A percentile compares a stretch with the other conserved stretches of the same genome.
Evolutionary conservation across 2,113 vertebrate genomes (phyloP).

Genomic region (Ageneiosus marmoratus): DNA sequence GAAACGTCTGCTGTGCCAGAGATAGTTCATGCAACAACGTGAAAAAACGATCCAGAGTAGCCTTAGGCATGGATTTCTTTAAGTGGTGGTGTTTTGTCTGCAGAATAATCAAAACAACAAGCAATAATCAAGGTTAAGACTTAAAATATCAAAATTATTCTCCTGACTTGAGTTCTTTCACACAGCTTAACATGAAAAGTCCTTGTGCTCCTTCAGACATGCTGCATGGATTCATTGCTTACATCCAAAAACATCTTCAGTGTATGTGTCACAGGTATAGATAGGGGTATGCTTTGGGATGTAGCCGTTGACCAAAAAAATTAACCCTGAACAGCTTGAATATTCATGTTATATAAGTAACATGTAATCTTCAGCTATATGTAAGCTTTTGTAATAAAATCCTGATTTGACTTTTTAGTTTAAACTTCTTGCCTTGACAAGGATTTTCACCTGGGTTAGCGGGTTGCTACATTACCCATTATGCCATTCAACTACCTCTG

Average conservation of each 20-base stretch:
- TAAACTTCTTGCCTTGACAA: neutral
- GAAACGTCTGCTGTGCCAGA: conserved; percentile 2
- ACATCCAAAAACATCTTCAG: neutral
- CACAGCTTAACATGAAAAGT: neutral
- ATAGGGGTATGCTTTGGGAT: neutral
- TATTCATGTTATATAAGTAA: neutral
- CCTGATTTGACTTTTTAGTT: too few species aligned
- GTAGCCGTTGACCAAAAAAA: neutral
- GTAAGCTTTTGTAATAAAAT: neutral
- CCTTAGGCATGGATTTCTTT: conserved; percentile 3
- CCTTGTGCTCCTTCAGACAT: neutral
- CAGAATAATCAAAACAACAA: neutral
- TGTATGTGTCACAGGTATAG: neutral
- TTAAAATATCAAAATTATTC: neutral
- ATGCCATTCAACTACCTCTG: neutral
- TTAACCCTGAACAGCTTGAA: neutral
- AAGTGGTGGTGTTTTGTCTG: neutral
- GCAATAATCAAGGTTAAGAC: neutral
- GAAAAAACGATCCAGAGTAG: neutral
- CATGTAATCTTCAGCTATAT: neutral
- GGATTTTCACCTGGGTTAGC: neutral
- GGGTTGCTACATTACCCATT: neutral
- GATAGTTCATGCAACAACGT: neutral
- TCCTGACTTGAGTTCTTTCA: neutral
- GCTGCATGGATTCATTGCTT: neutral